Percentiles rank a stretch among this genome's conserved stretches.
Evolutionary conservation across 2,888 invertebrate genomes (phyloP).

Genomic region (Cheilosia vulpina): DNA sequence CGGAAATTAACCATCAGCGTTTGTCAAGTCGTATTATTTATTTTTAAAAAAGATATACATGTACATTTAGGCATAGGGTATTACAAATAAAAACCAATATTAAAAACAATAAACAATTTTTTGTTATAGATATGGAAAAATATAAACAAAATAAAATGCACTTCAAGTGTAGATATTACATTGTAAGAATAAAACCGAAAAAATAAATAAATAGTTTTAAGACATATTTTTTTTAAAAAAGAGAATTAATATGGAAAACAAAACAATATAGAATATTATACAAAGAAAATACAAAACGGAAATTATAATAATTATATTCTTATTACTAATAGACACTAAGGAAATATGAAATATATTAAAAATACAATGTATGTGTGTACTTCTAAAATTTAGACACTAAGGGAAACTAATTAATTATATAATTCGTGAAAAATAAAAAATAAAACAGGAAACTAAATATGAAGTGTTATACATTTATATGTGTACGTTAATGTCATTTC

Average conservation of each 20-base stretch:
- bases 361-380: constrained; percentile 14
- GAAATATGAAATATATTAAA: constrained; percentile 39
- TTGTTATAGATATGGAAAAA: constrained; percentile 62
- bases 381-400: constrained; percentile 43
- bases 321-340: constrained; percentile 70
- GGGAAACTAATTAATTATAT: constrained; percentile 49
- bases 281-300: constrained; percentile 41
- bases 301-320: constrained; percentile 66
- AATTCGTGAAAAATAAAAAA: constrained; percentile 31
- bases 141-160: constrained; percentile 46
- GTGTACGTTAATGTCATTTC: constrained; percentile 55
- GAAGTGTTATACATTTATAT: constrained; percentile 63
- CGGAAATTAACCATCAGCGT: constrained; percentile 32
- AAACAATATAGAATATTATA: constrained; percentile 55
- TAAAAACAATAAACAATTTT: constrained; percentile 49
- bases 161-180: constrained; percentile 48
- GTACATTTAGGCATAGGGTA: constrained; percentile 50
- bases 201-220: constrained; percentile 45
- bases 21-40: constrained; percentile 53
- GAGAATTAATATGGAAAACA: constrained; percentile 29
- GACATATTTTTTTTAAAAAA: constrained; percentile 72
- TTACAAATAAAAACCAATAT: constrained; percentile 28
- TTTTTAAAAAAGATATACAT: constrained; percentile 45
- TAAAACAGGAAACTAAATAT: constrained; percentile 33
- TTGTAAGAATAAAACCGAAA: constrained; percentile 42